These are phyloP conservation scores for Brachystomella parvula DNA, from an alignment of 1,140 invertebrate species.

Conservation along the genomic window DNA sequence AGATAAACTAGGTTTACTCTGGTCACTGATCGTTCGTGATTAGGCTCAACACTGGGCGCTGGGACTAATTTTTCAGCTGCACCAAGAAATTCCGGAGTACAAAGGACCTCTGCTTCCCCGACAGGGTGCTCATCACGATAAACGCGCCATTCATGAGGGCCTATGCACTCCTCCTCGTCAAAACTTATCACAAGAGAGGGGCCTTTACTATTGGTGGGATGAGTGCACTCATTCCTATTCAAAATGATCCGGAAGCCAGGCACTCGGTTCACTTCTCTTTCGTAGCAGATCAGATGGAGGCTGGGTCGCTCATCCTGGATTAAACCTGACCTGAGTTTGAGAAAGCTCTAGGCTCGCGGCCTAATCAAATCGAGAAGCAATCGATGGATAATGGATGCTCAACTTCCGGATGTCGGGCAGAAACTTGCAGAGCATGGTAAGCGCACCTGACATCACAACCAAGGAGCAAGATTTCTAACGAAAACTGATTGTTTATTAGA, in stretches of 20 bases:
- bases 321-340: slow-evolving; percentile 45
- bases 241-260: slow-evolving; percentile 52
- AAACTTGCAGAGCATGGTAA: slow-evolving; percentile 46
- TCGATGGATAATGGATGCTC: slow-evolving; percentile 56
- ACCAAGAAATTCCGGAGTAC: slow-evolving; percentile 58
- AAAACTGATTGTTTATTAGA: slow-evolving; percentile 46
- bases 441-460: background rate
- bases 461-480: background rate
- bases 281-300: slow-evolving; percentile 52
- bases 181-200: slow-evolving; percentile 53
- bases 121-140: slow-evolving; percentile 60
- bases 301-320: slow-evolving; percentile 41
- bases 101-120: slow-evolving; percentile 55
- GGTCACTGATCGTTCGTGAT: too few species aligned
- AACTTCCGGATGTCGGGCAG: slow-evolving; percentile 72
- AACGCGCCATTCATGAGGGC: slow-evolving; percentile 54
- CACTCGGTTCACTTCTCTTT: slow-evolving; percentile 57
- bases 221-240: slow-evolving; percentile 45
- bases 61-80: too few species aligned
- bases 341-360: slow-evolving; percentile 52
- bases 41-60: too few species aligned
- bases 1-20: too few species aligned
- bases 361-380: slow-evolving; percentile 38
- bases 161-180: slow-evolving; percentile 55
- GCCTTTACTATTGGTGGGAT: slow-evolving; percentile 63